Percentiles rank a stretch among this genome's conserved stretches.
phyloP scores from a whole-genome alignment of 2,797 vertebrate species.

The Coranthus polyacanthus region DNA sequence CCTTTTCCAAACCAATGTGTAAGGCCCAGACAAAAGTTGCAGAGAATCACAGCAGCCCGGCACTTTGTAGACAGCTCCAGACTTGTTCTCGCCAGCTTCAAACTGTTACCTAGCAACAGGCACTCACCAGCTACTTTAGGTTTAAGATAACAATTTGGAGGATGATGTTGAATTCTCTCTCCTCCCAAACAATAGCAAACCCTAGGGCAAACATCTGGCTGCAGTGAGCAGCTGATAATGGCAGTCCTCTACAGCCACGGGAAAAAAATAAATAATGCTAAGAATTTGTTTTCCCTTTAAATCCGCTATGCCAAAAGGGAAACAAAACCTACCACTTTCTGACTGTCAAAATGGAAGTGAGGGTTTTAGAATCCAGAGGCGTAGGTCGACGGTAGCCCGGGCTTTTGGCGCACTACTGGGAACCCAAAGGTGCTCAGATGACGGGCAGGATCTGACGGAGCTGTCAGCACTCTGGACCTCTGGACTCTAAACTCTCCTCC shows the following conservation, averaged over 20 bases:
- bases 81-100: constrained; percentile 74
- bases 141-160: constrained; percentile 74
- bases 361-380: constrained; percentile 35
- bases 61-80: constrained; percentile 65
- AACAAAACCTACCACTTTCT: constrained; percentile 35
- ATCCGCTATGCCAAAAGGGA: neutral
- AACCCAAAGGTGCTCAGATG: constrained; percentile 44
- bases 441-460: constrained; percentile 50
- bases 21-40: constrained; percentile 49
- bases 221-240: constrained; percentile 37
- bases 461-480: constrained; percentile 63
- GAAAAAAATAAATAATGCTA: constrained; percentile 10
- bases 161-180: constrained; percentile 55
- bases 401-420: constrained; percentile 36
- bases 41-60: constrained; percentile 46
- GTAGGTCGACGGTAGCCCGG: constrained; percentile 9
- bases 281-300: neutral
- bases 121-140: constrained; percentile 72
- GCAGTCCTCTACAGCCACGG: constrained; percentile 28
- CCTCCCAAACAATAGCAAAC: constrained; percentile 43
- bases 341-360: constrained; percentile 19
- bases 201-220: constrained; percentile 49
- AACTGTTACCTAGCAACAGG: constrained; percentile 85
- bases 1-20: constrained; percentile 27
- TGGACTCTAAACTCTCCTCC: constrained; percentile 76